A percentile compares a stretch with the other conserved stretches of the same genome.
These are phyloP conservation scores for Pogonocherus hispidulus DNA, from an alignment of 2,888 invertebrate genomes.

Conservation along the genomic window DNA sequence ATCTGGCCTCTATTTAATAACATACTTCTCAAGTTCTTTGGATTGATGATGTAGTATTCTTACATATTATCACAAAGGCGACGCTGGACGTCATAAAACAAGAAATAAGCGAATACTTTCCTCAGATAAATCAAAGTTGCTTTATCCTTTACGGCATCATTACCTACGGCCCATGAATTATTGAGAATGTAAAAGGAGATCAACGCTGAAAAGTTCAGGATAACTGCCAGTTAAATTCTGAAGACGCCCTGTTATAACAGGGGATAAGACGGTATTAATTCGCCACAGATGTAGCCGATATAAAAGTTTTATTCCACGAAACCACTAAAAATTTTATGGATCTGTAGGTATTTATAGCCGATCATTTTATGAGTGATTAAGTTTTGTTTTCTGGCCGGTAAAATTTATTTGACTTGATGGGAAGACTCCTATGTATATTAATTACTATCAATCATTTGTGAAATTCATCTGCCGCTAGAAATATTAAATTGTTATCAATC, in stretches of 20 bases:
- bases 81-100: too few relatives aligned
- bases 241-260: neutral
- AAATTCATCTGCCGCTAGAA: too few relatives aligned
- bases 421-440: too few relatives aligned
- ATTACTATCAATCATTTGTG: too few relatives aligned
- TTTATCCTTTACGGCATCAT: neutral
- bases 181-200: neutral
- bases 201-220: neutral
- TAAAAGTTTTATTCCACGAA: neutral
- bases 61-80: too few relatives aligned
- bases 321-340: neutral
- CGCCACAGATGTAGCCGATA: neutral
- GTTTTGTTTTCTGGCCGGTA: neutral
- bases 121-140: neutral
- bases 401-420: neutral
- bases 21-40: too few relatives aligned
- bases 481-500: too few relatives aligned
- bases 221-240: neutral
- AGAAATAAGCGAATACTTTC: neutral
- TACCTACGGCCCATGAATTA: neutral
- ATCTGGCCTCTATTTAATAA: too few relatives aligned
- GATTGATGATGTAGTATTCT: too few relatives aligned
- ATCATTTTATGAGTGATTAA: too few relatives aligned
- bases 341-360: neutral
- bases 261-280: neutral